Percentiles rank a stretch among this genome's conserved stretches.
These are phyloP conservation scores for Pectinophora gossypiella DNA, from an alignment of 1,140 invertebrate species.

Conservation along the genomic window DNA sequence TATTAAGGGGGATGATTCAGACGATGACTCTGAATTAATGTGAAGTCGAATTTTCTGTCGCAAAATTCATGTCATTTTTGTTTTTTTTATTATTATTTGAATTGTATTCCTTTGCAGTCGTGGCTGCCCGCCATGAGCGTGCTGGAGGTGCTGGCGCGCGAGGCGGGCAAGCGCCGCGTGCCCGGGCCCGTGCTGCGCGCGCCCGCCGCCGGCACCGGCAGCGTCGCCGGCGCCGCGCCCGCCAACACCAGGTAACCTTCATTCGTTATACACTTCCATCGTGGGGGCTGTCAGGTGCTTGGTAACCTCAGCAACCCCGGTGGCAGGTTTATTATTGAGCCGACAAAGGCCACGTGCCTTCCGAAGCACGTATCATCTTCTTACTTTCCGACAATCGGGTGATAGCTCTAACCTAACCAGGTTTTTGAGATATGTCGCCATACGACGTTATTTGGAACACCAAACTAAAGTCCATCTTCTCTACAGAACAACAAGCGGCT, in stretches of 20 bases:
- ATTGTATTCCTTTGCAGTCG: conserved; percentile 71
- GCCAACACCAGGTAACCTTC: neutral
- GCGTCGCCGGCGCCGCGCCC: conserved; percentile 10
- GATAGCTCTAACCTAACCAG: no score
- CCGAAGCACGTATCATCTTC: no score
- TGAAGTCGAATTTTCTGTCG: no score
- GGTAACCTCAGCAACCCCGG: neutral
- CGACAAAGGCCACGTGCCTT: no score
- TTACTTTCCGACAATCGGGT: no score
- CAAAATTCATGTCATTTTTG: no score
- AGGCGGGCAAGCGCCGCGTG: conserved; percentile 86
- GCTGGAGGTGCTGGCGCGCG: conserved; percentile 85
- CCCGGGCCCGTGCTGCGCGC: conserved; percentile 78
- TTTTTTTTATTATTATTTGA: no score
- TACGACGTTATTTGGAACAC: no score
- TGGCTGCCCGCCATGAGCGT: conserved; percentile 92
- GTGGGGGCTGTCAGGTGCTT: neutral
- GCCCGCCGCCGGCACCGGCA: conserved; percentile 10
- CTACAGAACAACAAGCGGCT: conserved; percentile 42
- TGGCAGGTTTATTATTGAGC: neutral
- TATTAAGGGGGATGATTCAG: no score
- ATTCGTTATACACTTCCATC: neutral
- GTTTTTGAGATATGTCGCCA: no score
- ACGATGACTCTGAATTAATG: no score
- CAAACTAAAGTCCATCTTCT: no score